Conservation (phyloP, 2,797 vertebrate genomes). For the Onychomys torridus region DNA sequence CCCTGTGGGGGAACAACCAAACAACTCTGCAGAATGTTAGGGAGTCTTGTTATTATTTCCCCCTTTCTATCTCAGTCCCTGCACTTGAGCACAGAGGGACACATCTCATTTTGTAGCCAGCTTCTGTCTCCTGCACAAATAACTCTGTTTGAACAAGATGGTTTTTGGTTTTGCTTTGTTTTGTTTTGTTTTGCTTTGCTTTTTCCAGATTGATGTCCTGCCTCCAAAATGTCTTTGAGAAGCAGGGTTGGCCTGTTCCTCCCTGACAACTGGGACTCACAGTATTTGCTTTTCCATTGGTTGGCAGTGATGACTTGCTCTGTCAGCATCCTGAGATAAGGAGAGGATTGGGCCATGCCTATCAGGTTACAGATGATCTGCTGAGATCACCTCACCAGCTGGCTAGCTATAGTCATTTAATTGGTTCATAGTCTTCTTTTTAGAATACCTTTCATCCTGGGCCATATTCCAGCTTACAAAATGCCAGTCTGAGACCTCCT, state of each 20-base stretch:
- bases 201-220: neutral
- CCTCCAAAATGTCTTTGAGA: neutral
- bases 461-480: conserved; percentile 23
- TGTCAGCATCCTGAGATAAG: neutral
- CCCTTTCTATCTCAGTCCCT: neutral
- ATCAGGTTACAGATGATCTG: neutral
- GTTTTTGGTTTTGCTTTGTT: no score
- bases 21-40: neutral
- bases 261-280: neutral
- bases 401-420: conserved; percentile 17
- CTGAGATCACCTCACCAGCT: neutral
- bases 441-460: neutral
- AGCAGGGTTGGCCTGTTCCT: neutral
- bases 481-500: neutral
- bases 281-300: conserved; percentile 20
- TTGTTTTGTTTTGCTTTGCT: neutral
- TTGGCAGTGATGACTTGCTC: neutral
- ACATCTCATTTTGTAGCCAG: neutral
- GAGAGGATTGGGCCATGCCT: neutral
- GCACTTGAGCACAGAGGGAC: neutral
- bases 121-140: neutral
- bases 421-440: neutral
- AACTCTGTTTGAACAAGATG: neutral
- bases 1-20: neutral
- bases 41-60: neutral